Evolutionary conservation across 35 echinoderm and acorn worm genomes (phyloP).

Genomic region (Stichopus chloronotus): DNA sequence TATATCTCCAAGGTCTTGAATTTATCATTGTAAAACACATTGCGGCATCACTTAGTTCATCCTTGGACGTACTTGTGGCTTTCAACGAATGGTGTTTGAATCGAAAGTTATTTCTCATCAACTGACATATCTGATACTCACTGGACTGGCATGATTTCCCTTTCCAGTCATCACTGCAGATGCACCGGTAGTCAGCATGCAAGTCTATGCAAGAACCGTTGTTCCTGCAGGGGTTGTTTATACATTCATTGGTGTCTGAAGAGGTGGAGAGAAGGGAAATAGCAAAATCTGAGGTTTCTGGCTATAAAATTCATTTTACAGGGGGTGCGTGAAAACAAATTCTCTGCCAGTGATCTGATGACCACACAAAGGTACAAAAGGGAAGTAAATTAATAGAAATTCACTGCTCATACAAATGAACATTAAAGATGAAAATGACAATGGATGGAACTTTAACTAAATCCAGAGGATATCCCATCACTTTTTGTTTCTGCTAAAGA

Average conservation of each 20-base stretch:
- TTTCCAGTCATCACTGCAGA: conserved; percentile 74
- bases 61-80: no score
- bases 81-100: no score
- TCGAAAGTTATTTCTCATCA: neutral
- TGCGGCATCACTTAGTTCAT: no score
- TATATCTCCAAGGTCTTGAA: no score
- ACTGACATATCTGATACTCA: conserved; percentile 56
- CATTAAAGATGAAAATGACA: no score
- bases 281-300: neutral
- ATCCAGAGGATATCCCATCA: no score
- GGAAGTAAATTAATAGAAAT: no score
- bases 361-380: no score
- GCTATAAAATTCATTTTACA: neutral
- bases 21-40: no score
- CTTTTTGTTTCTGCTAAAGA: no score
- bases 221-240: conserved; percentile 69
- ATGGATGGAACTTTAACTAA: no score
- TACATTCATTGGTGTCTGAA: conserved; percentile 86
- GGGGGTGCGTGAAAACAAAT: neutral
- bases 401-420: no score
- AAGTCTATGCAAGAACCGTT: conserved; percentile 79
- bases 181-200: conserved; percentile 53
- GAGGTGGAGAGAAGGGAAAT: neutral
- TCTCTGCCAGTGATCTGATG: neutral
- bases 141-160: conserved; percentile 94